Base-by-base conservation (phyloP, 1,140 invertebrate genomes). In the Pseudoatta argentina region DNA sequence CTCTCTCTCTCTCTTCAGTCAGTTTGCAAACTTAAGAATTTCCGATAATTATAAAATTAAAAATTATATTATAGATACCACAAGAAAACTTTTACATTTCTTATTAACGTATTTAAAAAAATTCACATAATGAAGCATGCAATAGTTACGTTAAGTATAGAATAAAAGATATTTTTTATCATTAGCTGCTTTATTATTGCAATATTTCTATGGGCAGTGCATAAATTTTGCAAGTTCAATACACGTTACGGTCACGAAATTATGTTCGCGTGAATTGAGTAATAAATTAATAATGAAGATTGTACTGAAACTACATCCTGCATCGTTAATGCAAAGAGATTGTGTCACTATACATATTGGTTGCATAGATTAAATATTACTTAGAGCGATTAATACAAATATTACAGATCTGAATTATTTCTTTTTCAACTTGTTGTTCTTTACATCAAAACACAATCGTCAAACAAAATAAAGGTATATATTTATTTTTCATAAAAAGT, bases 261-360 rank as follows among this genome's bases (percentile, higher is more conserved):
- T 77, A 48, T 64, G 24, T 44, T 48, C 14, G 18, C 34, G 57
- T 77, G 8, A 63, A 77, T 77, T 39, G 30, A 16, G 7, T 12
- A 44, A 24, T 48, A 64, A 44, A 77, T 48, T 77, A 48, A 64
- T 48, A 30, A 63, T 24, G 39, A 21, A 24, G 14, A 61, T 61
- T 63, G 34, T 44, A 30, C 16, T 14, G 2, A 79, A 66, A n/a
- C 18, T 63, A 67, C 27, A 16, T 79, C 1, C 14, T 24, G 30
- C 21, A 64, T 64, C 48, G 10, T 78, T 64, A 78, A 64, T 64
- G 59, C 16, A 27, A 78, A 64, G 48, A 64, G 24, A 6, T 78
- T 51, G 24, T 48, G 55, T 48, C 39, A 30, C 24, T 48, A n/a
- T 48, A 48, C 18, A 59, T 12, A 12, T 66, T 51, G 34, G 12